Conservation (phyloP, 2,113 vertebrate genomes). For the Lamprotornis superbus region DNA sequence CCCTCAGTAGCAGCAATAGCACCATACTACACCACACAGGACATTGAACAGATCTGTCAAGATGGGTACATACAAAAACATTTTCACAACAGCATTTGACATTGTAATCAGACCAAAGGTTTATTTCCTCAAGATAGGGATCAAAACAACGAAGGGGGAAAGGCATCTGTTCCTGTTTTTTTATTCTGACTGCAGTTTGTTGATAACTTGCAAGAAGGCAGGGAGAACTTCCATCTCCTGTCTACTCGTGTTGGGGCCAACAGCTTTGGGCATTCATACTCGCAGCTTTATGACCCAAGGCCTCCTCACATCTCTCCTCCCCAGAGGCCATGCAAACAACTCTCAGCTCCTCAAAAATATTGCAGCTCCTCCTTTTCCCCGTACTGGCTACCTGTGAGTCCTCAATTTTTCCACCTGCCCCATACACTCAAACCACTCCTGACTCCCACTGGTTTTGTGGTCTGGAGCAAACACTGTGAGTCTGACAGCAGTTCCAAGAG, state of each 20-base stretch:
- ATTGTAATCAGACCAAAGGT: not conserved
- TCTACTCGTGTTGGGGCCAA: fast-evolving
- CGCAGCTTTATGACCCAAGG: not conserved
- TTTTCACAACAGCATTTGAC: not conserved
- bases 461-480: not conserved
- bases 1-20: not conserved
- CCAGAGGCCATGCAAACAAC: not conserved
- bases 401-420: not conserved
- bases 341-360: not conserved
- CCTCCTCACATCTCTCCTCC: not conserved
- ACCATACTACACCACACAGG: not conserved
- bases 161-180: not conserved
- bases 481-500: not conserved
- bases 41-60: not conserved
- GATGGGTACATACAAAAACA: not conserved
- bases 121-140: not conserved
- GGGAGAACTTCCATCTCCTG: not conserved
- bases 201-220: not conserved
- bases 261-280: not conserved
- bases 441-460: not conserved
- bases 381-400: not conserved
- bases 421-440: not conserved
- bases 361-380: not conserved
- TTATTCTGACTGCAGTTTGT: not conserved
- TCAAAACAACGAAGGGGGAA: not conserved